Percentiles rank a stretch among this genome's conserved stretches.
These are phyloP conservation scores for Zygaena filipendulae DNA, from an alignment of 2,888 invertebrate species.

Conservation along the genomic window DNA sequence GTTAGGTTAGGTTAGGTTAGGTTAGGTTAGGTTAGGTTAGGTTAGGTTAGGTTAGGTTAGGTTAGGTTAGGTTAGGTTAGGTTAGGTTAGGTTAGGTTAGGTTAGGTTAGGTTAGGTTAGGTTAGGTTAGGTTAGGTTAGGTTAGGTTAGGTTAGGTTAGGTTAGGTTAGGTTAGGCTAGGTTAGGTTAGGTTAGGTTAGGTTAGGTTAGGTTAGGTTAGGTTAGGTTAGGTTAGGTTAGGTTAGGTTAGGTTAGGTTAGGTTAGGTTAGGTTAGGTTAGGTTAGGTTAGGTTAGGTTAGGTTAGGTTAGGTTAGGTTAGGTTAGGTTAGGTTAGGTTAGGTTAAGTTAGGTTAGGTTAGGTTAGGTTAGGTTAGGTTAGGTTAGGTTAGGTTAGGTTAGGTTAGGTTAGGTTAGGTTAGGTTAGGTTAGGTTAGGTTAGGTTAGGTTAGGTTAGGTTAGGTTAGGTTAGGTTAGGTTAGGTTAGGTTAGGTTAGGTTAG, in stretches of 20 bases:
- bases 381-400: constrained; percentile 9
- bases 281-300: constrained; percentile 18
- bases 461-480: constrained; percentile 6
- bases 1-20: constrained; percentile 8
- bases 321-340: constrained; percentile 17
- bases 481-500: constrained; percentile 8
- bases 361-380: constrained; percentile 10
- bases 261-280: constrained; percentile 14
- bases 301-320: constrained; percentile 19
- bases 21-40: constrained; percentile 8
- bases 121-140: constrained; percentile 9
- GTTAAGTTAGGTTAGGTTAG: constrained; percentile 11
- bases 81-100: constrained; percentile 10
- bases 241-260: constrained; percentile 17
- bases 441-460: constrained; percentile 8
- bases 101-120: constrained; percentile 9
- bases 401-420: constrained; percentile 5
- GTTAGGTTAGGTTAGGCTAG: constrained; percentile 11
- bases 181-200: constrained; percentile 10
- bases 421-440: constrained; percentile 10
- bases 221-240: constrained; percentile 19
- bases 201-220: constrained; percentile 16
- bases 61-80: constrained; percentile 10
- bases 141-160: constrained; percentile 11
- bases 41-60: constrained; percentile 9